Evolutionary conservation across 2,113 vertebrate species (phyloP).

Genomic region (Gopherus flavomarginatus): DNA sequence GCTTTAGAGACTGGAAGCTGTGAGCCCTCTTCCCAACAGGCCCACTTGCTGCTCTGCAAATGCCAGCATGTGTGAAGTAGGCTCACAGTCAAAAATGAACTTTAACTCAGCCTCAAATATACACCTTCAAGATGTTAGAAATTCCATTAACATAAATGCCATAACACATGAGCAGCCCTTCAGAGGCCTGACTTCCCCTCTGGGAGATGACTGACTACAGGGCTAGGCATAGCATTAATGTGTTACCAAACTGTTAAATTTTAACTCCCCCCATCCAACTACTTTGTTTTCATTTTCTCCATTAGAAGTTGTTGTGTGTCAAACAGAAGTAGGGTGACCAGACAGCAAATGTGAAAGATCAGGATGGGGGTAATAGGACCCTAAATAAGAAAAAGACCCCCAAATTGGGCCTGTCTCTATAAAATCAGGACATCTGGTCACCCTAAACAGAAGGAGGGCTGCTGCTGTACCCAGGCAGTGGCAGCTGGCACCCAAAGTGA

Average conservation of each 20-base stretch:
- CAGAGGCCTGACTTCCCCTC: constrained; percentile 2
- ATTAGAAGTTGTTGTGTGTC: constrained; percentile 26
- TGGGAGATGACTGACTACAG: constrained; percentile 29
- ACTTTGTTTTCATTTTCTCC: not conserved
- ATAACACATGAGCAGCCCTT: constrained; percentile 30
- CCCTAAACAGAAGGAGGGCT: not conserved
- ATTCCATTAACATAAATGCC: not conserved
- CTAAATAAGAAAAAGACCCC: too few relatives aligned
- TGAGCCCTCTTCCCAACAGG: fast-evolving
- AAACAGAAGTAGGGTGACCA: too few relatives aligned
- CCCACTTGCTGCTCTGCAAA: not conserved
- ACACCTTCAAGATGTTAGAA: not conserved
- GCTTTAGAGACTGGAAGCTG: not conserved
- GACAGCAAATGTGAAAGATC: too few relatives aligned
- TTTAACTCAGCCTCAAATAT: not conserved
- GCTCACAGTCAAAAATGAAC: not conserved
- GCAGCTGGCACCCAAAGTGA: constrained; percentile 30
- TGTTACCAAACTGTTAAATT: not conserved
- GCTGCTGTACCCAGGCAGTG: not conserved
- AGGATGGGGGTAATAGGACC: too few relatives aligned
- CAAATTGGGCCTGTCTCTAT: too few relatives aligned
- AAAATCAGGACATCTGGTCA: too few relatives aligned
- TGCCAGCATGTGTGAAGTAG: not conserved
- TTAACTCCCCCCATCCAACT: not conserved
- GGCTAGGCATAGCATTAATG: not conserved